Base-by-base conservation (phyloP, 2,113 vertebrate species). In the Tringa solitaria region DNA sequence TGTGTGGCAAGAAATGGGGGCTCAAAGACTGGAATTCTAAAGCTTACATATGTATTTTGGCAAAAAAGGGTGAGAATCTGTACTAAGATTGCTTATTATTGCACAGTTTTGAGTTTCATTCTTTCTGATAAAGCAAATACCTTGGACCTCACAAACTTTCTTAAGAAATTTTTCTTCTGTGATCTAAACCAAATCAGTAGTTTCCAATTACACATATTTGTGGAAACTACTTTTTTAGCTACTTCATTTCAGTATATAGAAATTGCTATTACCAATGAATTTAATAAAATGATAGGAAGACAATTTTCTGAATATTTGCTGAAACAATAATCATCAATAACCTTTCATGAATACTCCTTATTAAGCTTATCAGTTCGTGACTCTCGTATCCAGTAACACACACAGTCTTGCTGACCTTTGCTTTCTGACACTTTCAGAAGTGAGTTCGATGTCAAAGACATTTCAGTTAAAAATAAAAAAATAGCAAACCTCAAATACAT, bases 371-470 rank as follows among this genome's bases (percentile, higher is more conserved):
- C 75, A 86, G 59, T 59, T 87, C 1, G 0, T 70, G 78, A 84
- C 72, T 87, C 28, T 11, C 33, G 21, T n/a, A 77, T 61, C 80
- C 72, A 67, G 59, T 37, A 74, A 73, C 46, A 81, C 14, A 59
- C 30, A 77, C 4, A 51, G 39, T 45, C 79, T 81, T 73, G 50
- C 64, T 87, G 84, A 92, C 80, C 65, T 94, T 77, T 59, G 35
- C 89, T 78, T 89, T 78, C 41, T 89, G 65, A 86, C 67, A 93
- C 95, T 94, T 97, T 85, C 76, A 91, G 41, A 89, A 77, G 60
- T 80, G 46, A 77, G 37, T 79, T 87, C 94, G 92, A 51, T 56
- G 69, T 78, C 86, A 90, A 69, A 80, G 83, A 67, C 14, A 89
- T 54, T 90, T 70, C 50, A 92, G 73, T 73, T 83, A 65, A 94